Evolutionary conservation across 2,113 vertebrate genomes (phyloP).

Genomic region (Boulengeromyrus knoepffleri): DNA sequence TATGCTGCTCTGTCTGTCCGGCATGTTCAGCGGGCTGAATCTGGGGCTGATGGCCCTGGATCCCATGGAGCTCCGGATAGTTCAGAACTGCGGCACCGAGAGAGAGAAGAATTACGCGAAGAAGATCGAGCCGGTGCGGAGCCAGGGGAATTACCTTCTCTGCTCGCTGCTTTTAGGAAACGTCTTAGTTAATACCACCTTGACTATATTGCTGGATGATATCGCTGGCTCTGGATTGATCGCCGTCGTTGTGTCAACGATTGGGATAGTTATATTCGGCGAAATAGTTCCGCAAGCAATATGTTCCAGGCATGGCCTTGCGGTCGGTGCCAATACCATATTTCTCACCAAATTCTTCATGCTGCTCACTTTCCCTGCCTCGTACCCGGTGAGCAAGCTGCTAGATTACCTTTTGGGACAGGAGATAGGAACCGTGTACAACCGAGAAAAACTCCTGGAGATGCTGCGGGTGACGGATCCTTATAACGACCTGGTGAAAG

Average conservation of each 20-base stretch:
- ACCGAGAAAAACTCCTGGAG: conserved; percentile 94
- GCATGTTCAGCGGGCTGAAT: conserved; percentile 98
- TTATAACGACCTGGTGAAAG: conserved; percentile 96
- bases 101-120: conserved; percentile 94
- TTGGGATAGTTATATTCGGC: conserved; percentile 96
- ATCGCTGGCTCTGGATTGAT: conserved; percentile 92
- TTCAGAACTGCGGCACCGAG: conserved; percentile 97
- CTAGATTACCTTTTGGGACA: conserved; percentile 95
- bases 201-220: conserved; percentile 95
- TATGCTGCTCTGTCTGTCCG: conserved; percentile 88
- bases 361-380: conserved; percentile 98
- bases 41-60: conserved; percentile 98
- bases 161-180: conserved; percentile 95
- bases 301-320: conserved; percentile 93
- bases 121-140: conserved; percentile 90
- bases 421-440: conserved; percentile 98
- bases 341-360: conserved; percentile 99
- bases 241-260: conserved; percentile 94
- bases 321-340: conserved; percentile 96
- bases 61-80: conserved; percentile 97
- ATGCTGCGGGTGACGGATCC: conserved; percentile 98
- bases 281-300: conserved; percentile 98
- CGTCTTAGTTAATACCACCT: conserved; percentile 94
- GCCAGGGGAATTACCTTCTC: conserved; percentile 96
- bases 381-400: conserved; percentile 95